Conservation (phyloP, 2,113 vertebrate species). For the Chaetura pelagica region DNA sequence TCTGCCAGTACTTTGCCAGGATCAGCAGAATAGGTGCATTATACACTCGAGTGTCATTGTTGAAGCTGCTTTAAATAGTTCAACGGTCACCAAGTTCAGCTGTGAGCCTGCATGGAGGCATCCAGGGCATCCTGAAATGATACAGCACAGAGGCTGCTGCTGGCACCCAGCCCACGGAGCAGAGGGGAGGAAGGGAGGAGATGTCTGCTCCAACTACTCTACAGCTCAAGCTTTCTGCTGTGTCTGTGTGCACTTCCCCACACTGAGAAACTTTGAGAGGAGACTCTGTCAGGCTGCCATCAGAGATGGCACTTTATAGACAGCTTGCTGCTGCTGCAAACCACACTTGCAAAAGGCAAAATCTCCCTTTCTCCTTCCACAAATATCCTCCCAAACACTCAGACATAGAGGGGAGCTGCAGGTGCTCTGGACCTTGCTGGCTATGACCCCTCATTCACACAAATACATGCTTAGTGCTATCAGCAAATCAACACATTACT, state of each 20-base stretch:
- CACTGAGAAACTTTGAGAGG: neutral
- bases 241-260: neutral
- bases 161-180: neutral
- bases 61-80: conserved; percentile 68
- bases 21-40: conserved; percentile 61
- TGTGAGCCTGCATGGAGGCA: conserved; percentile 4
- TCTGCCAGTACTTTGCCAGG: conserved; percentile 39
- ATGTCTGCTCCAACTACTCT: neutral
- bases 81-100: conserved; percentile 53
- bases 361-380: neutral
- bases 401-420: neutral
- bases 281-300: neutral
- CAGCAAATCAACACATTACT: neutral
- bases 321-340: neutral
- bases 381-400: neutral
- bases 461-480: rapidly evolving
- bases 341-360: neutral
- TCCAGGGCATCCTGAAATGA: conserved; percentile 23
- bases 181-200: neutral
- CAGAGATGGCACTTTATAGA: neutral
- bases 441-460: neutral
- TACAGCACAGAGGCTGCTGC: neutral
- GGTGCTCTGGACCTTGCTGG: neutral
- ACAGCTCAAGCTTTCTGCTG: neutral
- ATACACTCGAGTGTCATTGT: neutral